These are phyloP conservation scores for Orius laevigatus DNA, from an alignment of 1,140 invertebrate species.

Conservation along the genomic window DNA sequence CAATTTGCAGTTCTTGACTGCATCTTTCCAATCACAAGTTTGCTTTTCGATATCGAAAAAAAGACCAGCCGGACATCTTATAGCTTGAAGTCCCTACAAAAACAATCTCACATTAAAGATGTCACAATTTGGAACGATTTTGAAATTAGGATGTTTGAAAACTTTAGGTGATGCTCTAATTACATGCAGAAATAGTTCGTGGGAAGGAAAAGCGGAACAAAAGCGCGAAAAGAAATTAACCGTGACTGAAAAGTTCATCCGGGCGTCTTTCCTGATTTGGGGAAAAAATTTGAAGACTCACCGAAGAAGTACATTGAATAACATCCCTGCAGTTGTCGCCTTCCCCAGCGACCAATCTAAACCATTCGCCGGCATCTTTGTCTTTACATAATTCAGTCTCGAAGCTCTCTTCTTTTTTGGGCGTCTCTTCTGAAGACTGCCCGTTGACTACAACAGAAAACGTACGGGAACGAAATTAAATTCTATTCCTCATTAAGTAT, in stretches of 20 bases:
- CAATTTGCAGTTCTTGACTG: slow-evolving; percentile 82
- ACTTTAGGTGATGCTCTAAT: too few species aligned
- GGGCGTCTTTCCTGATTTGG: not conserved
- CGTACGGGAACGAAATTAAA: not conserved
- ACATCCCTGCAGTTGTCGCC: slow-evolving; percentile 89
- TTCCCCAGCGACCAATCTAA: slow-evolving; percentile 71
- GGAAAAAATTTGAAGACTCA: slow-evolving; percentile 31
- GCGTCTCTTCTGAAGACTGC: slow-evolving; percentile 25
- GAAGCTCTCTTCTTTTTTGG: slow-evolving; percentile 69
- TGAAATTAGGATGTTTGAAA: too few species aligned
- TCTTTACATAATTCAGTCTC: slow-evolving; percentile 81
- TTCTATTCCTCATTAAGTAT: not conserved
- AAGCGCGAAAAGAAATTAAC: not conserved
- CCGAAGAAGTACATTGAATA: slow-evolving; percentile 85
- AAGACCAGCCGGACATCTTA: slow-evolving; percentile 80
- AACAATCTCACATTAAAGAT: slow-evolving; percentile 10
- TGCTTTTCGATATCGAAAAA: slow-evolving; percentile 93
- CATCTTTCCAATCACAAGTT: slow-evolving; percentile 88
- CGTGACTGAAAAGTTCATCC: not conserved
- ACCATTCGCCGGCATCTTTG: slow-evolving; percentile 92
- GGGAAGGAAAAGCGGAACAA: not conserved
- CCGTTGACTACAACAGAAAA: slow-evolving; percentile 5
- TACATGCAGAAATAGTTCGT: too few species aligned
- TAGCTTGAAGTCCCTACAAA: slow-evolving; percentile 68
- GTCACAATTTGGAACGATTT: too few species aligned